A percentile compares a stretch with the other conserved stretches of the same genome.
phyloP scores from a whole-genome alignment of 2,113 vertebrate genomes.

The Solea senegalensis region DNA sequence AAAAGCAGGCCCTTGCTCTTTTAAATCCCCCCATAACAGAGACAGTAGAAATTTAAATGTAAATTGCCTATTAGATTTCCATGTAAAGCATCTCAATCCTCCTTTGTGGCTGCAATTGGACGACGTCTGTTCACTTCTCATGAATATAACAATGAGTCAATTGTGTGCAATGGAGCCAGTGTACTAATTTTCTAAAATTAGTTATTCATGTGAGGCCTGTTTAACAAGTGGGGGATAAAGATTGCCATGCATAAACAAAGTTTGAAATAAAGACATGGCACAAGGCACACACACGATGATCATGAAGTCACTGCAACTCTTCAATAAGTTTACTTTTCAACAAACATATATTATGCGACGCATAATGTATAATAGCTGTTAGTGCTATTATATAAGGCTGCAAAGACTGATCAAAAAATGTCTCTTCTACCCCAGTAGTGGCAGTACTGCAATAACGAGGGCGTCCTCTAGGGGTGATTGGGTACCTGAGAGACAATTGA shows the following conservation, averaged over 20 bases:
- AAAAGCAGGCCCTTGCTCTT: slow-evolving; percentile 73
- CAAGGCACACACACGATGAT: background rate
- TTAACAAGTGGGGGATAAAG: slow-evolving; percentile 28
- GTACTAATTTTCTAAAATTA: slow-evolving; percentile 51
- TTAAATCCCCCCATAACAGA: slow-evolving; percentile 76
- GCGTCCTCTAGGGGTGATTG: too few species aligned
- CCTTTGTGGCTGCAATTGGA: slow-evolving; percentile 65
- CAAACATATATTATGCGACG: too few species aligned
- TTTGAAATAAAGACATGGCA: background rate
- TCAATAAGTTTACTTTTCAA: too few species aligned
- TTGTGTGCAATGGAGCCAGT: slow-evolving; percentile 51
- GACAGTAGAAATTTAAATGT: slow-evolving; percentile 81
- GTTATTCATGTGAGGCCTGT: slow-evolving; percentile 29
- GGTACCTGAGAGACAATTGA: too few species aligned
- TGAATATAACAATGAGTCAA: slow-evolving; percentile 55
- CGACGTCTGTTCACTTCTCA: slow-evolving; percentile 46
- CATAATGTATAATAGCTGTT: too few species aligned
- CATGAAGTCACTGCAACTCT: too few species aligned
- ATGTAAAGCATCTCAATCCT: slow-evolving; percentile 74
- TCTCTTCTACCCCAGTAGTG: too few species aligned
- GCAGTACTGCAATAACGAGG: too few species aligned
- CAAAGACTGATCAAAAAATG: too few species aligned
- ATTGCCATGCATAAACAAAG: slow-evolving; percentile 31
- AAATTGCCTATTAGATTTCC: slow-evolving; percentile 83
- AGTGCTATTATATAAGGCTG: too few species aligned